Percentiles rank a stretch among this genome's conserved stretches.
Evolutionary conservation across 2,113 vertebrate genomes (phyloP).

Genomic region (Passer montanus): DNA sequence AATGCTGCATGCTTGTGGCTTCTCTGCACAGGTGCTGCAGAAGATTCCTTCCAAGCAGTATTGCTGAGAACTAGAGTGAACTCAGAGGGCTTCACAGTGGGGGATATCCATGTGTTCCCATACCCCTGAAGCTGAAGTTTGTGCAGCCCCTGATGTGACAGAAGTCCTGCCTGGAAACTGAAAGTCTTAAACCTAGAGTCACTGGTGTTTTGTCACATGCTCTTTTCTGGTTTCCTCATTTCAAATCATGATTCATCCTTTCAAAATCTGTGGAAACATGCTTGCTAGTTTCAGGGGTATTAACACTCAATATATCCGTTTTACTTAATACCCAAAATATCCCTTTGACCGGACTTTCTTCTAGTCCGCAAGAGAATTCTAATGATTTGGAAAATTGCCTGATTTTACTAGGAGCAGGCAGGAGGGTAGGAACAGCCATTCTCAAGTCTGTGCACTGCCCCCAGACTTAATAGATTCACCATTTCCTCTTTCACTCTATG

Average conservation of each 20-base stretch:
- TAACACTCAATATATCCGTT: neutral
- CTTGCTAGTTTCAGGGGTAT: neutral
- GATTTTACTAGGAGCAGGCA: neutral
- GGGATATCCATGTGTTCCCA: neutral
- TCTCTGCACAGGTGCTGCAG: neutral
- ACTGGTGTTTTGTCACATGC: fast-evolving
- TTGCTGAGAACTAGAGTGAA: neutral
- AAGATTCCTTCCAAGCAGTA: neutral
- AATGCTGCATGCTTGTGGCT: fast-evolving
- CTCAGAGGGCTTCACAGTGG: neutral
- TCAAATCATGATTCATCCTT: neutral
- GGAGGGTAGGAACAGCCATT: neutral
- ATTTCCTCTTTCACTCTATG: constrained; percentile 29
- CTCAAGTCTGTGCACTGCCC: neutral
- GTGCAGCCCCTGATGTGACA: neutral
- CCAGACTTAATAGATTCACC: neutral
- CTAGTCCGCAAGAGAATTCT: neutral
- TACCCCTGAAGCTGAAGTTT: fast-evolving
- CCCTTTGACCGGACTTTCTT: neutral
- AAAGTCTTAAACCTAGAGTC: neutral
- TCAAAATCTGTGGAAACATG: neutral
- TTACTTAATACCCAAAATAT: neutral
- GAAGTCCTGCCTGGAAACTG: neutral
- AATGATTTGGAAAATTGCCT: neutral
- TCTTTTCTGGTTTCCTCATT: neutral